phyloP scores from a whole-genome alignment of 2,113 vertebrate genomes.

The Otocyon megalotis region DNA sequence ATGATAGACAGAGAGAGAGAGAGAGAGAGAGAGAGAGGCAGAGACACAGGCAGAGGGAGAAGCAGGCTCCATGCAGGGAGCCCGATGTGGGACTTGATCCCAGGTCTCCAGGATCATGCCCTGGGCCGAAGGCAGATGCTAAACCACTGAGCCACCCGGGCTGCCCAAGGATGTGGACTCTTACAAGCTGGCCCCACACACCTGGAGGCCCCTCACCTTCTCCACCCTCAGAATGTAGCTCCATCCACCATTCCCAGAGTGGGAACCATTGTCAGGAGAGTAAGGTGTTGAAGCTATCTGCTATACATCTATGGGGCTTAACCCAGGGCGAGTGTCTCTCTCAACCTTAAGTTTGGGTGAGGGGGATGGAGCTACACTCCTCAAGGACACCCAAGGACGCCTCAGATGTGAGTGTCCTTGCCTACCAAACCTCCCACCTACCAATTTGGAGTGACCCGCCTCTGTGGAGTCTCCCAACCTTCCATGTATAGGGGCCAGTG shows the following conservation, averaged over 20 bases:
- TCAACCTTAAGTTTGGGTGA: not conserved
- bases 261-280: not conserved
- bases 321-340: not conserved
- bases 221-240: not conserved
- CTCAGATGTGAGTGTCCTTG: not conserved
- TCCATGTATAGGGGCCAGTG: fast-evolving
- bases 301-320: not conserved
- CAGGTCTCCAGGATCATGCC: no score
- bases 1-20: no score
- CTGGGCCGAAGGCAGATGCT: no score
- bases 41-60: no score
- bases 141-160: no score
- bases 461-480: not conserved
- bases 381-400: not conserved
- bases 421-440: fast-evolving
- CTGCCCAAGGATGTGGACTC: not conserved
- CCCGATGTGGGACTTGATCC: no score
- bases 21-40: no score
- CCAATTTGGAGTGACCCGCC: not conserved
- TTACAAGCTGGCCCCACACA: not conserved
- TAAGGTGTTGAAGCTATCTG: not conserved
- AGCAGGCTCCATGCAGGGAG: no score
- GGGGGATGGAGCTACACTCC: not conserved
- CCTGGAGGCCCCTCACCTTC: fast-evolving
- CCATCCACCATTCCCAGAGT: not conserved